Percentiles rank a stretch among this genome's conserved stretches.
phyloP scores from a whole-genome alignment of 2,113 vertebrate species.

The Nanorana parkeri region DNA sequence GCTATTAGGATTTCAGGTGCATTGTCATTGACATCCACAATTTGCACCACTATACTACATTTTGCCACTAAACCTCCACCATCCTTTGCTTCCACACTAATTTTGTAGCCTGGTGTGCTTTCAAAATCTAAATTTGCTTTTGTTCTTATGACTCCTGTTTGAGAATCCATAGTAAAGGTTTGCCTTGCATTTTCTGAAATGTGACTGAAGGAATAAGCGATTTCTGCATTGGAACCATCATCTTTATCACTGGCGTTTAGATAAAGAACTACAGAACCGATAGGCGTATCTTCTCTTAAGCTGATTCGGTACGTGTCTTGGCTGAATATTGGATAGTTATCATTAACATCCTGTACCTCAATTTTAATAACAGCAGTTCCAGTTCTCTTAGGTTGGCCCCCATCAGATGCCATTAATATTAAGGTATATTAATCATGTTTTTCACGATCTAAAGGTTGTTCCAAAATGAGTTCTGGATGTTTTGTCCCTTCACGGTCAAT shows the following conservation, averaged over 20 bases:
- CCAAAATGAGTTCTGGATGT: constrained; percentile 69
- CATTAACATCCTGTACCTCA: constrained; percentile 65
- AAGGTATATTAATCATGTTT: constrained; percentile 60
- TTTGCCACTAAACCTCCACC: constrained; percentile 69
- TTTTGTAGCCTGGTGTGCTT: constrained; percentile 64
- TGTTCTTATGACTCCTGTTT: constrained; percentile 67
- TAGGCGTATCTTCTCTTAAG: constrained; percentile 59
- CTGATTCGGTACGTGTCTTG: constrained; percentile 61
- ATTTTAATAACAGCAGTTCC: constrained; percentile 67
- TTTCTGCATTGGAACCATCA: constrained; percentile 60
- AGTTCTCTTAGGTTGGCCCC: constrained; percentile 64
- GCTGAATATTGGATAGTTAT: constrained; percentile 69
- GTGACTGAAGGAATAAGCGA: constrained; percentile 63
- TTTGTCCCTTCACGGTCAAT: constrained; percentile 64
- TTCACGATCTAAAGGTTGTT: constrained; percentile 68
- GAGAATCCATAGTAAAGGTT: constrained; percentile 65
- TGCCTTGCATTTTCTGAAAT: constrained; percentile 59
- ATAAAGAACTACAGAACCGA: constrained; percentile 52
- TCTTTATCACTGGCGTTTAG: constrained; percentile 64
- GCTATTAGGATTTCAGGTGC: constrained; percentile 63
- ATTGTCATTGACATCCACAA: constrained; percentile 76
- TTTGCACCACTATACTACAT: constrained; percentile 69
- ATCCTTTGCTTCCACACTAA: constrained; percentile 71
- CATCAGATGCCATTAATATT: constrained; percentile 65
- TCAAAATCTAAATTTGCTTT: constrained; percentile 72